Evolutionary conservation across 2,888 invertebrate genomes (phyloP), one percentile per base, ranked within the genome.

Genomic region (Phoronis australis): DNA sequence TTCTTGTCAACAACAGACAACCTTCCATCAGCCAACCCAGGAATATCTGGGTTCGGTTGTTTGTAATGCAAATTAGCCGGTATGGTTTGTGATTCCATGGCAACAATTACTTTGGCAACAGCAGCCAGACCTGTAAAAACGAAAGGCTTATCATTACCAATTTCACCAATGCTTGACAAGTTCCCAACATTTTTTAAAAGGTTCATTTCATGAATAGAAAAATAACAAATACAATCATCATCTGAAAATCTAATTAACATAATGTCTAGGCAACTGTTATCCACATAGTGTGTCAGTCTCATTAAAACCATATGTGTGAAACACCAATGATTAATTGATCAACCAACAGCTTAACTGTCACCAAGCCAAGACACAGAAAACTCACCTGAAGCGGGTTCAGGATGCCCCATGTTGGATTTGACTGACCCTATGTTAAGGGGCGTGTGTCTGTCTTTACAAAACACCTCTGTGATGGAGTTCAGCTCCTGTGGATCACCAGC

Each of bases 371-470:
- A n/a, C 40, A 21, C 18, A 9, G 9, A 20, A 6, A 35, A 62
- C 38, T 61, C 61, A 66, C 80, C 80, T 44, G 80, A 79, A 12
- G 80, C 79, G 22, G 95, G 91, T 79, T 99, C 97, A 3, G 95
- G 87, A 76, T 99, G 97, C 1, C 97, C 97, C 93, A 97, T 95
- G 79, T 97, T 99, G 22, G 94, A 94, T 77, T 99, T 99, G 0
- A 96, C 90, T 0, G 96, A 95, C 20, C 97, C 97, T 66, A 99
- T 85, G 39, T 95, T 78, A 41, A 99, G 81, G 4, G 96, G 93
- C 0, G 26, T 61, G 12, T 63, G 47, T 20, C 75, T 62, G n/a
- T 60, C 68, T 42, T 69, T 69, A 53, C 73, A 74, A 61, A 77
- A 76, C 4, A 77, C 68, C 57, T 92, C 90, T 0, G 89, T 87